Evolutionary conservation across 2,797 vertebrate genomes (phyloP).

Genomic region (Rhinella marina): DNA sequence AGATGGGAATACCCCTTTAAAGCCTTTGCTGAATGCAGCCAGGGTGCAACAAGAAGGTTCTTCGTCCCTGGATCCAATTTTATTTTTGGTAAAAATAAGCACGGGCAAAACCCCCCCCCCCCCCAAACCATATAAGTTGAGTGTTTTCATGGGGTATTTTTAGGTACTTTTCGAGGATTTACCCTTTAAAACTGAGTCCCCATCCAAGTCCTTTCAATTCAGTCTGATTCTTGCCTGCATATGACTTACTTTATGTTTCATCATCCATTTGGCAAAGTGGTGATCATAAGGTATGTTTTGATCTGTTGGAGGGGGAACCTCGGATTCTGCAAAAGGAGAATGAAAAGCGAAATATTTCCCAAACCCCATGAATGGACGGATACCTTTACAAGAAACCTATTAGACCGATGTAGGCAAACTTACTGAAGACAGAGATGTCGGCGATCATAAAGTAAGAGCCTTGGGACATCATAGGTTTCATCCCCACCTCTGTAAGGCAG

Average conservation of each 20-base stretch:
- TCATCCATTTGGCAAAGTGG: slow-evolving; percentile 90
- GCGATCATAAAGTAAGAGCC: slow-evolving; percentile 90
- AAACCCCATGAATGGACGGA: background rate
- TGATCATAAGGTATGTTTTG: slow-evolving; percentile 77
- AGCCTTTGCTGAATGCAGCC: no score
- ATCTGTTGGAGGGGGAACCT: slow-evolving; percentile 73
- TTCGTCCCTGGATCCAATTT: no score
- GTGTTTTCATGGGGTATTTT: background rate
- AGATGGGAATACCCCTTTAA: no score
- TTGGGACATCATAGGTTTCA: slow-evolving; percentile 85
- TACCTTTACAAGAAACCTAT: no score
- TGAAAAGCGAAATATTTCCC: background rate
- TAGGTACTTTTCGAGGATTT: background rate
- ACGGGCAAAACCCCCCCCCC: background rate
- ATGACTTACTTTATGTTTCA: slow-evolving; percentile 86
- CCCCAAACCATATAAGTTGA: background rate
- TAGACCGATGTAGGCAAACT: slow-evolving; percentile 65
- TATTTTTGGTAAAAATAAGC: background rate
- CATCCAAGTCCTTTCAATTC: background rate
- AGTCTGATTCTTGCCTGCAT: background rate
- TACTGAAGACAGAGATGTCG: slow-evolving; percentile 89
- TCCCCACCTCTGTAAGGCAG: slow-evolving; percentile 79
- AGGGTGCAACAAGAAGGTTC: no score
- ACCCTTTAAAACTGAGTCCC: background rate
- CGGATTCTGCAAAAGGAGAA: slow-evolving; percentile 73